Conservation (phyloP, 2,888 invertebrate genomes). For the Allacma fusca region DNA sequence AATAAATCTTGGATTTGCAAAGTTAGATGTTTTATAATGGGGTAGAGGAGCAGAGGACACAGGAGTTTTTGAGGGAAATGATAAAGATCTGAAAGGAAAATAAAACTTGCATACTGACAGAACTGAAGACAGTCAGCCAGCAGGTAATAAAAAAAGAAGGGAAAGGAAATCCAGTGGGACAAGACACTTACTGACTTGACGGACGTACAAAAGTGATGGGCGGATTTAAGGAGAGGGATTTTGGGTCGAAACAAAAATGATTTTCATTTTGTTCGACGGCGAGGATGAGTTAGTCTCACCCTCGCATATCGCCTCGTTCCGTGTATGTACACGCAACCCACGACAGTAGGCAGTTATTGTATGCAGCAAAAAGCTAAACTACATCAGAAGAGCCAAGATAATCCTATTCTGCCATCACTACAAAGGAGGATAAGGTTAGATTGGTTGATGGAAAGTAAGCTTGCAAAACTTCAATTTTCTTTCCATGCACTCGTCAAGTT, state of each 20-base stretch:
- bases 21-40: constrained; percentile 27
- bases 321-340: background rate
- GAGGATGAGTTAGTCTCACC: constrained; percentile 46
- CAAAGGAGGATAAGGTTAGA: constrained; percentile 43
- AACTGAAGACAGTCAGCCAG: constrained; percentile 39
- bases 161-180: constrained; percentile 46
- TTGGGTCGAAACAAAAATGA: constrained; percentile 52
- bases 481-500: constrained; percentile 17
- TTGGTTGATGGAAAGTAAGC: constrained; percentile 46
- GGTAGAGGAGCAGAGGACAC: background rate
- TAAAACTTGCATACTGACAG: constrained; percentile 40
- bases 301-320: constrained; percentile 37
- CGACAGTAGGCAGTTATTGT: background rate
- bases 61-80: constrained; percentile 18
- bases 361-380: constrained; percentile 11
- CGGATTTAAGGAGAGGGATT: constrained; percentile 49
- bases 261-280: constrained; percentile 47
- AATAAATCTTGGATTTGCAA: constrained; percentile 35
- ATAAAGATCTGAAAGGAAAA: constrained; percentile 40
- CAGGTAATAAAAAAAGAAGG: constrained; percentile 28
- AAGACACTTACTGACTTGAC: constrained; percentile 49
- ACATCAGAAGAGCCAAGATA: constrained; percentile 39
- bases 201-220: constrained; percentile 46
- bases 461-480: constrained; percentile 52
- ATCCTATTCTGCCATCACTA: constrained; percentile 48